Conservation (phyloP, 2,888 invertebrate species). For the Campaea margaritaria region DNA sequence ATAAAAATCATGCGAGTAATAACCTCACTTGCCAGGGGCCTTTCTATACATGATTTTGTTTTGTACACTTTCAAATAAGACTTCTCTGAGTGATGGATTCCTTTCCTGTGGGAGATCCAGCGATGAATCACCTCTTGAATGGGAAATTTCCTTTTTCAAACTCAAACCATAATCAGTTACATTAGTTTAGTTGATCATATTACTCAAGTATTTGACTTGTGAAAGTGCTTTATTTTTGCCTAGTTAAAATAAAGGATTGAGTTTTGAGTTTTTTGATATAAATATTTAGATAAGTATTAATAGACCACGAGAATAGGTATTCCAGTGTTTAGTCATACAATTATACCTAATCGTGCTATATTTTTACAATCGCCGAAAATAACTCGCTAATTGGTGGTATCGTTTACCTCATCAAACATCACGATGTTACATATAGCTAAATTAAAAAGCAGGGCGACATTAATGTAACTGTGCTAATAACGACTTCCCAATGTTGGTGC, state of each 20-base stretch:
- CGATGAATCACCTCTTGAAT: too few relatives aligned
- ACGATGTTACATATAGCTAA: constrained; percentile 17
- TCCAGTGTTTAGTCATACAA: constrained; percentile 20
- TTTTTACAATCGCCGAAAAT: constrained; percentile 20
- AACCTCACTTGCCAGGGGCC: not conserved
- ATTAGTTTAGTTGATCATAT: too few relatives aligned
- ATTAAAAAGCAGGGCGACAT: constrained; percentile 8
- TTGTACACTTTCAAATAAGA: too few relatives aligned
- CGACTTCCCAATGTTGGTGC: too few relatives aligned
- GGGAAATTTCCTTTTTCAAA: too few relatives aligned
- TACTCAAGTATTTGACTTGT: too few relatives aligned
- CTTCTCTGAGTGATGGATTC: too few relatives aligned
- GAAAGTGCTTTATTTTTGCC: too few relatives aligned
- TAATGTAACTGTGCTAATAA: not conserved
- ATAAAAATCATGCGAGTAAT: constrained; percentile 16
- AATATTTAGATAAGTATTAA: not conserved
- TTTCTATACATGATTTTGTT: constrained; percentile 11
- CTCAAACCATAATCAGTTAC: too few relatives aligned
- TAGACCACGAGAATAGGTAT: constrained; percentile 4
- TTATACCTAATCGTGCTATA: constrained; percentile 23
- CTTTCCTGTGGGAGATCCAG: too few relatives aligned
- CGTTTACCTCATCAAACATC: constrained; percentile 20
- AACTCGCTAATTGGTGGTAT: constrained; percentile 18
- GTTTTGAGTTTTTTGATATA: too few relatives aligned
- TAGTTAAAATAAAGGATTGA: too few relatives aligned